Evolutionary conservation across 2,113 vertebrate species (phyloP), one percentile per base, ranked within the genome.

Genomic region (Hydrolagus affinis): DNA sequence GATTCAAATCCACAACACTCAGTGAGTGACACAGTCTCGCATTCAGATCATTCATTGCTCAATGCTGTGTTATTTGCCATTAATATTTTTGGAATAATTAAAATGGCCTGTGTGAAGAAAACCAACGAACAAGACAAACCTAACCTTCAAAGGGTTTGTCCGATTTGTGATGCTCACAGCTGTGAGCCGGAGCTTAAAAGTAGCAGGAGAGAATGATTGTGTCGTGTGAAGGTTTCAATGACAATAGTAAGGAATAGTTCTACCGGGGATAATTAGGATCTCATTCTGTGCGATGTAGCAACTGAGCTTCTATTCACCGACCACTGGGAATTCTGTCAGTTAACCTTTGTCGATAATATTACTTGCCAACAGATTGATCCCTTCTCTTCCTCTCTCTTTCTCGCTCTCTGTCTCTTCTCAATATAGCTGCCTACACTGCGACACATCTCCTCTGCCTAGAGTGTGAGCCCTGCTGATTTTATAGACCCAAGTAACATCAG

Each of bases 301-400:
- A 75, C 56, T 75, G 73, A 56, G 73, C 32, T 75, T 75, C 73
- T 75, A 30, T 57, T 57, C 32, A 56, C 28, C 73, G 44, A 25
- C 76, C 3, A 28, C n/a, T 80, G 76, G 76, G 76, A 80, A 64
- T 80, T 80, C 76, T 25, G 59, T 62, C 62, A 64, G 25, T 28
- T 62, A 62, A 60, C 75, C 57, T 78, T 78, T 78, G 75, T 78
- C 56, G 57, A 78, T 78, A 15, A 56, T 25, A 78, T 17, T 15
- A 78, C 76, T 80, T 80, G 57, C 57, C 62, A 25, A 62, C 57
- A 60, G 57, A 80, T 80, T 62, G 76, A 80, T 28, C 44, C 44
- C 44, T 44, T 44, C 44, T 44, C 44, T 44, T 44, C 44, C 44
- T 44, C 44, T 44, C 44, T 44, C 44, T 44, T 44, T 44, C 44